Base-by-base conservation (phyloP, 2,888 invertebrate species). In the Lysandra coridon region DNA sequence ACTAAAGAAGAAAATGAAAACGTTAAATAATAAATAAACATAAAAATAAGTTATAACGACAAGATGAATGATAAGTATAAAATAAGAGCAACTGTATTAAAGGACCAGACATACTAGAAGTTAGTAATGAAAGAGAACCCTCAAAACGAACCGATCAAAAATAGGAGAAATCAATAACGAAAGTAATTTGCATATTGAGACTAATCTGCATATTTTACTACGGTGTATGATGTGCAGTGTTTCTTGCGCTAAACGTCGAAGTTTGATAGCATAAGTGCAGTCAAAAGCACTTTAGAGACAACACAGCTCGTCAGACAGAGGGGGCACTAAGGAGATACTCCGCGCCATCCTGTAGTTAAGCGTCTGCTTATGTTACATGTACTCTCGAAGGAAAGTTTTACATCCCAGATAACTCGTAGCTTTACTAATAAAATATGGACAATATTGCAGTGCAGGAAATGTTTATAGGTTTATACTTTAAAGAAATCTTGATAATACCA, bases 231-330 rank as follows among this genome's bases (percentile, higher is more conserved):
- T 62, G 23, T 74, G 12, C 73, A 23, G 44, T n/a, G 44, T 40
- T 49, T 44, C 44, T 74, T 23, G 53, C 33, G 53, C 53, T 76
- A 53, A 76, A 57, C 76, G 76, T 33, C 53, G 57, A 57, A 76
- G 76, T 53, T 76, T 76, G 17, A 33, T 57, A 76, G 30, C 57
- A 33, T 33, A 53, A 57, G 53, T 76, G 76, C n/a, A 53, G 76
- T 76, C 57, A 33, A 76, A 30, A 57, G 76, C 33, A 76, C 76
- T 76, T 57, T 23, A 49, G 76, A 76, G 76, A 76, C 76, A 76
- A 76, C 76, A 33, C 57, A 53, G 76, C 53, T 76, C 76, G 76
- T 76, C 76, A 76, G 49, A 76, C 76, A 33, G 2, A 76, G 76
- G 76, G 76, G 76, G 76, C 76, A 57, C 53, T 75, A 30, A 75